Evolutionary conservation across 2,113 vertebrate genomes (phyloP), one percentile per base, ranked within the genome.

Genomic region (Dipodomys stephensi): DNA sequence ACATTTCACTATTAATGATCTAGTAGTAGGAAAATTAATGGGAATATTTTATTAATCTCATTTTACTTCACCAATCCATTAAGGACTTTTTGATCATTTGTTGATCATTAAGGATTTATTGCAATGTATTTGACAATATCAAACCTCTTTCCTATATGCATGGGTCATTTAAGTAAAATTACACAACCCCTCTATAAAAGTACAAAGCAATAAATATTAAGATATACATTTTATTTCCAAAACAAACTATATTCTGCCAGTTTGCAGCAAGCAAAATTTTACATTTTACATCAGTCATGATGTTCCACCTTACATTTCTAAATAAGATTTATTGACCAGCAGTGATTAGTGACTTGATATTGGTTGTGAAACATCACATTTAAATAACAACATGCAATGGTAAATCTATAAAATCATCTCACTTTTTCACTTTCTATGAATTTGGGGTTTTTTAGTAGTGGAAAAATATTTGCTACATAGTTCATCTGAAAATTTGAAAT

Each of bases 101-200:
- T 96, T 96, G 97, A 97, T 97, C 95, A 98, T 69, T 90, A 91
- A 85, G 71, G 94, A 92, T 95, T 92, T 95, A 92, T 97, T 97
- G 96, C 77, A 96, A 86, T 97, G 90, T 92, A 96, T 95, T 96
- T 82, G 5, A 97, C 65, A 96, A 96, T 81, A 91, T 86, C 92
- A 97, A 86, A 83, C 95, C 77, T 97, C 94, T 72, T 9, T 68
- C 95, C 83, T 91, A 96, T 96, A 97, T 95, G 94, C 73, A 96
- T 64, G 67, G 67, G 57, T 91, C 28, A 90, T 97, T 97, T 97
- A 95, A 98, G 89, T 64, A 49, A 91, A 98, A 96, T 87, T 96
- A 94, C 64, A 93, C 46, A 94, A 7, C 22, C 94, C 82, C 87
- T 96, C 78, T 93, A 65, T 79, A 92, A 93, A 97, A 97, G 94